These are phyloP conservation scores for Pentalonia nigronervosa DNA, from an alignment of 1,140 invertebrate species.

Conservation along the genomic window DNA sequence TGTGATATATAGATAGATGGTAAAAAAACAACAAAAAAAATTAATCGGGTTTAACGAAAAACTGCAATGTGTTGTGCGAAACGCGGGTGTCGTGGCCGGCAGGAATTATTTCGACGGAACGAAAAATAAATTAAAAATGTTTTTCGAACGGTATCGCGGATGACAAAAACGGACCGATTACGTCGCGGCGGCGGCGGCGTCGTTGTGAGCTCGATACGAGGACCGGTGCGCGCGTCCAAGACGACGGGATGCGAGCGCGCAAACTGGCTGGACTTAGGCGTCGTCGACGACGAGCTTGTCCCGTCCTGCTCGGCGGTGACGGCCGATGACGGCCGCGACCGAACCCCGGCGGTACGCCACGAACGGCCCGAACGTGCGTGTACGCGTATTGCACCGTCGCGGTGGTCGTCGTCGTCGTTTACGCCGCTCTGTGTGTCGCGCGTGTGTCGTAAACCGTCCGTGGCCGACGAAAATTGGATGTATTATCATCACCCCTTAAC, in stretches of 20 bases:
- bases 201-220: background rate
- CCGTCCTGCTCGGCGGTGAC: background rate
- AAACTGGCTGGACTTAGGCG: slow-evolving; percentile 47
- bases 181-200: background rate
- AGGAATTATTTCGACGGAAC: background rate
- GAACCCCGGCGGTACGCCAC: slow-evolving; percentile 29
- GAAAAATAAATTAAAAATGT: background rate
- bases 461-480: background rate
- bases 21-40: background rate
- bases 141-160: background rate
- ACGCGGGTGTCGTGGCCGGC: background rate
- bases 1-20: background rate
- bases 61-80: background rate
- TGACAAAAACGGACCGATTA: background rate
- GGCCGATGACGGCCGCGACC: background rate
- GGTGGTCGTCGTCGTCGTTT: background rate
- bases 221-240: background rate
- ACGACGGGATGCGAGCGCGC: slow-evolving; percentile 53
- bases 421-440: background rate
- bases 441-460: background rate
- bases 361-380: background rate
- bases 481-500: no score
- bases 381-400: background rate
- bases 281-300: slow-evolving; percentile 18
- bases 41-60: background rate